These are phyloP conservation scores for Sylvia atricapilla DNA, from an alignment of 2,113 vertebrate species.

Conservation along the genomic window DNA sequence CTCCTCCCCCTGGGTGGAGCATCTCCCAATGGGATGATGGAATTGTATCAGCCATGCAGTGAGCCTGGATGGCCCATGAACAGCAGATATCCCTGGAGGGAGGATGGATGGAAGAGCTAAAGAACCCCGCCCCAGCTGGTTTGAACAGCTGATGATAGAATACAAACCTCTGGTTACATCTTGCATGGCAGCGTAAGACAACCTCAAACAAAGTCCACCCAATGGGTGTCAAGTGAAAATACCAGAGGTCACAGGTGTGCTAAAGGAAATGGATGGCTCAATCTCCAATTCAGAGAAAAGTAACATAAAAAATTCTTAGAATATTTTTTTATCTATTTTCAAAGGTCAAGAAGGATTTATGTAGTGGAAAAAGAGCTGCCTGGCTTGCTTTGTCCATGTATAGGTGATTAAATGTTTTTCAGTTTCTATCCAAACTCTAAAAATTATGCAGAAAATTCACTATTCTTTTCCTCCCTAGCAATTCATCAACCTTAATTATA, in stretches of 20 bases:
- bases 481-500: slow-evolving; percentile 59
- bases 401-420: background rate
- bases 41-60: background rate
- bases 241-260: background rate
- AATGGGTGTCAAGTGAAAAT: background rate
- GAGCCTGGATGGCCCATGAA: background rate
- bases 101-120: background rate
- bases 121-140: background rate
- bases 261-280: background rate
- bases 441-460: slow-evolving; percentile 6
- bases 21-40: background rate
- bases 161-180: background rate
- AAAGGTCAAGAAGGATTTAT: background rate
- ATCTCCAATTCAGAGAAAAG: background rate
- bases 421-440: background rate
- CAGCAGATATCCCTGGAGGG: background rate
- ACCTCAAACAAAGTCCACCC: background rate
- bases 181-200: background rate
- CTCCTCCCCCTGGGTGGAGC: background rate
- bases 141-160: background rate
- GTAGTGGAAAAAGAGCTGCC: background rate
- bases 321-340: background rate
- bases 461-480: slow-evolving; percentile 1
- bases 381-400: background rate
- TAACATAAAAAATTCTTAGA: background rate